Evolutionary conservation across 2,797 vertebrate species (phyloP).

Genomic region (Micropoecilia bifurca): DNA sequence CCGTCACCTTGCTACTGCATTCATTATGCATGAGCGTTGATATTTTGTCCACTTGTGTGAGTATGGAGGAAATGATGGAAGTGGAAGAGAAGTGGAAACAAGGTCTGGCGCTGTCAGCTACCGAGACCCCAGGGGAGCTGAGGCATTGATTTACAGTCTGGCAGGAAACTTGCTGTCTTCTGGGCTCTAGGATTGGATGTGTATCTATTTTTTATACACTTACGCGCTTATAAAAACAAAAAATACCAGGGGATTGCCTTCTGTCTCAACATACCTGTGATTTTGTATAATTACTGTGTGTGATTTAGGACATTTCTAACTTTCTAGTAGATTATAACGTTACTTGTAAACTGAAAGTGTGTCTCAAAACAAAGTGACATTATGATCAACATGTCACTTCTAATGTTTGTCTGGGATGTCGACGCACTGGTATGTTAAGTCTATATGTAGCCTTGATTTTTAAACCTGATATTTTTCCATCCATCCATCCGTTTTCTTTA

Average conservation of each 20-base stretch:
- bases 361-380: not conserved
- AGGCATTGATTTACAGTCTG: conserved; percentile 61
- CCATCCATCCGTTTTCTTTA: no score
- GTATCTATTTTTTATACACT: conserved; percentile 3
- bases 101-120: conserved; percentile 63
- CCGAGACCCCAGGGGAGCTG: conserved; percentile 38
- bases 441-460: not conserved
- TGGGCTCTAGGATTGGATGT: conserved; percentile 1
- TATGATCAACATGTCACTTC: not conserved
- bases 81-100: conserved; percentile 43
- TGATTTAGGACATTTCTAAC: not conserved
- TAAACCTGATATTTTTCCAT: not conserved
- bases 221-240: not conserved
- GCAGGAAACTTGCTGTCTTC: conserved; percentile 57
- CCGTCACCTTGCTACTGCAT: conserved; percentile 39
- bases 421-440: not conserved
- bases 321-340: not conserved
- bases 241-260: not conserved
- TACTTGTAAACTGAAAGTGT: not conserved
- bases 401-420: not conserved
- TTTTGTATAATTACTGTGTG: not conserved
- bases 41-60: conserved; percentile 44
- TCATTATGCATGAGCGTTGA: conserved; percentile 57
- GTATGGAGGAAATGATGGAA: conserved; percentile 3
- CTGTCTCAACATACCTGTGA: not conserved